Conservation (phyloP, 2,888 invertebrate genomes). For the Drosophila maculinotata region DNA sequence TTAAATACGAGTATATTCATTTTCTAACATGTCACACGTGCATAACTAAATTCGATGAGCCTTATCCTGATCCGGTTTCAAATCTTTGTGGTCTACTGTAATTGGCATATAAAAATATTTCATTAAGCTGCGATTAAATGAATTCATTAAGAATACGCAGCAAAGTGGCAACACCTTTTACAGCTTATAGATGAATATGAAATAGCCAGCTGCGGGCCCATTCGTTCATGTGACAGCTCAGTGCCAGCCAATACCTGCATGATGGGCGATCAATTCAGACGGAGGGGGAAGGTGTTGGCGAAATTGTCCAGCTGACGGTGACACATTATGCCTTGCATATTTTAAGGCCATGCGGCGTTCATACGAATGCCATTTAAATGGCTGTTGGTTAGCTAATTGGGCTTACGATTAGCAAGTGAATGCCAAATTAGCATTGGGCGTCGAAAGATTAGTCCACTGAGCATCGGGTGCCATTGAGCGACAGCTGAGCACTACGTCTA, state of each 20-base stretch:
- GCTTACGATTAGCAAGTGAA: constrained; percentile 62
- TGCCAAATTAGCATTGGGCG: constrained; percentile 41
- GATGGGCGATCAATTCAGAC: constrained; percentile 41
- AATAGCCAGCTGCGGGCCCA: constrained; percentile 5
- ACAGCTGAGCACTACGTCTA: constrained; percentile 37
- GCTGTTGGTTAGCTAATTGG: constrained; percentile 71
- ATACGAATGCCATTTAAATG: constrained; percentile 65
- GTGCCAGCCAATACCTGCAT: constrained; percentile 42
- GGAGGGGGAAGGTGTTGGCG: constrained; percentile 6
- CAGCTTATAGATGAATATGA: constrained; percentile 31
- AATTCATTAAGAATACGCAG: constrained; percentile 35
- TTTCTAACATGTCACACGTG: not conserved
- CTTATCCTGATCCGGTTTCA: no score
- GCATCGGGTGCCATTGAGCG: constrained; percentile 12
- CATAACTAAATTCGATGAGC: not conserved
- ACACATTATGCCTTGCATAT: constrained; percentile 72
- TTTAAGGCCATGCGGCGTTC: constrained; percentile 52
- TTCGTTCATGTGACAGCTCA: constrained; percentile 20
- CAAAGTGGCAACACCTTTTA: constrained; percentile 39
- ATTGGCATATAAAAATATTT: constrained; percentile 56
- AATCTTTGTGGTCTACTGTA: constrained; percentile 35
- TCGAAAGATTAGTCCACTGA: constrained; percentile 20
- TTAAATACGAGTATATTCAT: not conserved
- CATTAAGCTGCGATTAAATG: constrained; percentile 61
- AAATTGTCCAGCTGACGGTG: constrained; percentile 50